Evolutionary conservation across 1,140 invertebrate genomes (phyloP), one percentile per base, ranked within the genome.

Genomic region (Microplitis mediator): DNA sequence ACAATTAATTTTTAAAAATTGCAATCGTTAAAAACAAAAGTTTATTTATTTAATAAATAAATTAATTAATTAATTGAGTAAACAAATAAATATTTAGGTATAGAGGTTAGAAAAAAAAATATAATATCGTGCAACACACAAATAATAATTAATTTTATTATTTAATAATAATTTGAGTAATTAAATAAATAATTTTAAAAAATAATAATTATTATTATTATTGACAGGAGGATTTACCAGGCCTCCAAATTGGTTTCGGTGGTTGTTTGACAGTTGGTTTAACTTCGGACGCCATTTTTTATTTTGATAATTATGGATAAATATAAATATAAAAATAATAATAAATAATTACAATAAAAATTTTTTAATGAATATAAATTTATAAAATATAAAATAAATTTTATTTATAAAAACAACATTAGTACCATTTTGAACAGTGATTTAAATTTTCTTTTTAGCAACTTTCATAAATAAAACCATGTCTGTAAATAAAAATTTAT

Each of bases 381-480:
- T 56, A 56, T 56, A 23, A 16, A 56, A 14, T 11, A 61, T 13
- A 32, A 61, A 32, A 32, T 31, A 34, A 32, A 13, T 35, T 61
- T 23, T 23, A 23, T 23, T 23, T 36, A 14, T 39, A 63, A 39
- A 36, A 39, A 39, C 11, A 64, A 16, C n/a, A 14, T 8, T 45
- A 32, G 39, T 45, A 45, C 6, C 9, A 11, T 50, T 23, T 23
- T 23, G 0, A 23, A 23, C 23, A 23, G 11, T 23, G 4, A 1
- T 50, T 70, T 35, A 72, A 11, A 66, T n/a, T 75, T 84, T 91
- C 78, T 92, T 93, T 76, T 89, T 91, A 74, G 93, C 92, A 11
- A 95, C 80, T 84, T 91, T 92, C 90, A 95, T 95, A 76, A 95
- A 94, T 13, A 95, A 80, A 31, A 95, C 90, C 93, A 95, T 95